Percentiles rank a stretch among this genome's conserved stretches.
Evolutionary conservation across 2,113 vertebrate genomes (phyloP).

Genomic region (Echinops telfairi): DNA sequence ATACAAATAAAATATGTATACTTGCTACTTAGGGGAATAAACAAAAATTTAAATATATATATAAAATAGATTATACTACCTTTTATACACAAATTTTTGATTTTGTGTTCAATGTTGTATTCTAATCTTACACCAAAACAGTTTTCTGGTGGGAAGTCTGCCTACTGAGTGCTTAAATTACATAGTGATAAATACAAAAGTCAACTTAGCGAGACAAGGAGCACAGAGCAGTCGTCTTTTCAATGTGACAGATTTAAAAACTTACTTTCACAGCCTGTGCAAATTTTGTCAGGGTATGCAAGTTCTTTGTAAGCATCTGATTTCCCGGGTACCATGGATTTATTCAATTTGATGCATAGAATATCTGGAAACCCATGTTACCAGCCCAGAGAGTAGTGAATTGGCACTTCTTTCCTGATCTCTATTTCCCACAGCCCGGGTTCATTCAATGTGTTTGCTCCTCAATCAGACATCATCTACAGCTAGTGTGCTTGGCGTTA

Average conservation of each 20-base stretch:
- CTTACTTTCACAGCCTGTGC: constrained; percentile 79
- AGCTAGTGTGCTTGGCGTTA: neutral
- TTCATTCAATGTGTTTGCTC: neutral
- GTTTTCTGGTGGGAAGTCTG: constrained; percentile 86
- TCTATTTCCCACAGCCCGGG: neutral
- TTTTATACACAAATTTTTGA: constrained; percentile 88
- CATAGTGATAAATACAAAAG: constrained; percentile 86
- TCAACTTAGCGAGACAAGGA: constrained; percentile 86
- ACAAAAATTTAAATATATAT: constrained; percentile 78
- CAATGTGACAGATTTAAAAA: constrained; percentile 85
- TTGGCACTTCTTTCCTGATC: constrained; percentile 13
- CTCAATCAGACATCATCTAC: neutral
- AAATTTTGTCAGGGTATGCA: neutral
- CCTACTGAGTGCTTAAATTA: constrained; percentile 86
- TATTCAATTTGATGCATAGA: neutral
- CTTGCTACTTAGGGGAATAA: constrained; percentile 84
- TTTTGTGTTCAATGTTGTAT: constrained; percentile 85
- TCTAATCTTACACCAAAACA: constrained; percentile 86
- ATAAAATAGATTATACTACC: constrained; percentile 87
- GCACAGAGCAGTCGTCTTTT: constrained; percentile 88
- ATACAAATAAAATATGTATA: constrained; percentile 90
- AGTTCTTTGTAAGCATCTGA: neutral
- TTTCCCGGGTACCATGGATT: neutral
- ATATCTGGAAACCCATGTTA: neutral
- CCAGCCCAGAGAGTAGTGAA: neutral